Evolutionary conservation across 2,113 vertebrate genomes (phyloP).

Genomic region (Sebastes schlegelii): DNA sequence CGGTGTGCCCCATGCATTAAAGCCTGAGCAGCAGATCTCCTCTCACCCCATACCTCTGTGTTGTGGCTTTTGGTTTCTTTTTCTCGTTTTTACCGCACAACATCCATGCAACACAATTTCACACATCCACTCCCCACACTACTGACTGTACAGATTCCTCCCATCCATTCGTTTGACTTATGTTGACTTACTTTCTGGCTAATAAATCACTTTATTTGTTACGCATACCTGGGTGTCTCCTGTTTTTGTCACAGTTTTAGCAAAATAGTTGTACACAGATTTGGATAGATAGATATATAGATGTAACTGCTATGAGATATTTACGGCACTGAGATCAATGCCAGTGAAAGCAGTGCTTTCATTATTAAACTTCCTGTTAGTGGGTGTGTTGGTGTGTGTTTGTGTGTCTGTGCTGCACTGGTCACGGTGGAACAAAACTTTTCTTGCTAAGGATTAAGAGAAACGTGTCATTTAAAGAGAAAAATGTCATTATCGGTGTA

Average conservation of each 20-base stretch:
- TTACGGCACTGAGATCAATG: neutral
- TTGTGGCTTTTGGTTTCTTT: neutral
- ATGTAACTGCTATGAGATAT: neutral
- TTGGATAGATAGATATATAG: no score
- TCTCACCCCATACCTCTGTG: no score
- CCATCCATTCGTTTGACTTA: neutral
- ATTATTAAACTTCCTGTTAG: constrained; percentile 15
- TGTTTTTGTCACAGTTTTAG: neutral
- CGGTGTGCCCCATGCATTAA: neutral
- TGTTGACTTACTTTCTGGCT: neutral
- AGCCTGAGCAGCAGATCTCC: neutral
- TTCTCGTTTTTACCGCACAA: neutral
- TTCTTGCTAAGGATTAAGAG: constrained; percentile 33
- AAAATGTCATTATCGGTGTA: constrained; percentile 59
- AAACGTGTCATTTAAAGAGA: constrained; percentile 55
- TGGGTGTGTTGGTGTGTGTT: neutral
- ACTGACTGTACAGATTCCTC: neutral
- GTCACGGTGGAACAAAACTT: constrained; percentile 41
- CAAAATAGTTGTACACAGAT: no score
- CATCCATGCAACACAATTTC: neutral
- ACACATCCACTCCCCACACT: neutral
- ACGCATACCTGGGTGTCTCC: neutral
- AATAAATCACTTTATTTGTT: neutral
- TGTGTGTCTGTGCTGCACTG: neutral
- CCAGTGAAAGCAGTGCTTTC: neutral